phyloP scores from a whole-genome alignment of 2,888 invertebrate genomes.

The Oscheius myriophilus region DNA sequence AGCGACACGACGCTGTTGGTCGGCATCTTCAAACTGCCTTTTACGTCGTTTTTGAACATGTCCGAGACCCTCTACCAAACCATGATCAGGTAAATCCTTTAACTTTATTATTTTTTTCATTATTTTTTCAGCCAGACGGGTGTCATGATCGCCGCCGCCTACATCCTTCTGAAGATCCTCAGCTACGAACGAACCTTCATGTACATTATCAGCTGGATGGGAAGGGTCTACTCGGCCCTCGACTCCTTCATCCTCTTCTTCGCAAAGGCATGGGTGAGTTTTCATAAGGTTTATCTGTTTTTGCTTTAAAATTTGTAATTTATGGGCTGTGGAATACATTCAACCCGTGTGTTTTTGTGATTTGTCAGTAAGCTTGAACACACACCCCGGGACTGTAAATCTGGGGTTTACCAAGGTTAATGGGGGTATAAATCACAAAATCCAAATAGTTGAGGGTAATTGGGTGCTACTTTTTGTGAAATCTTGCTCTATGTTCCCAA shows the following conservation, averaged over 20 bases:
- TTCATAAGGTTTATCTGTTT: too few relatives aligned
- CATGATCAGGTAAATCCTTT: conserved; percentile 33
- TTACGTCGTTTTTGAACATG: conserved; percentile 73
- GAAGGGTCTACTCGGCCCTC: conserved; percentile 53
- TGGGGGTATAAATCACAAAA: too few relatives aligned
- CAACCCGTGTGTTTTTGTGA: too few relatives aligned
- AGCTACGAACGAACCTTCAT: conserved; percentile 65
- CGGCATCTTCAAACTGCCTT: conserved; percentile 76
- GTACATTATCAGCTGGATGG: conserved; percentile 57
- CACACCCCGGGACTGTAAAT: too few relatives aligned
- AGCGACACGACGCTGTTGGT: conserved; percentile 73
- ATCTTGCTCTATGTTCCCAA: too few relatives aligned
- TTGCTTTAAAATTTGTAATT: too few relatives aligned
- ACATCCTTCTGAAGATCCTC: conserved; percentile 63
- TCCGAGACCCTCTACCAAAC: conserved; percentile 55
- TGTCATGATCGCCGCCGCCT: conserved; percentile 51
- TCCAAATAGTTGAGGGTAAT: too few relatives aligned
- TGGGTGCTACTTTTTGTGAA: too few relatives aligned
- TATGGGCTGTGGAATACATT: too few relatives aligned
- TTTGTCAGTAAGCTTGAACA: too few relatives aligned
- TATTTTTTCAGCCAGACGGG: conserved; percentile 55
- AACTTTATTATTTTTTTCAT: not conserved
- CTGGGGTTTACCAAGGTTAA: too few relatives aligned
- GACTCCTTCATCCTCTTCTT: conserved; percentile 61
- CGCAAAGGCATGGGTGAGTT: conserved; percentile 58